Conservation (phyloP, 35 echinoderm and acorn worm genomes). For the Acanthaster planci region DNA sequence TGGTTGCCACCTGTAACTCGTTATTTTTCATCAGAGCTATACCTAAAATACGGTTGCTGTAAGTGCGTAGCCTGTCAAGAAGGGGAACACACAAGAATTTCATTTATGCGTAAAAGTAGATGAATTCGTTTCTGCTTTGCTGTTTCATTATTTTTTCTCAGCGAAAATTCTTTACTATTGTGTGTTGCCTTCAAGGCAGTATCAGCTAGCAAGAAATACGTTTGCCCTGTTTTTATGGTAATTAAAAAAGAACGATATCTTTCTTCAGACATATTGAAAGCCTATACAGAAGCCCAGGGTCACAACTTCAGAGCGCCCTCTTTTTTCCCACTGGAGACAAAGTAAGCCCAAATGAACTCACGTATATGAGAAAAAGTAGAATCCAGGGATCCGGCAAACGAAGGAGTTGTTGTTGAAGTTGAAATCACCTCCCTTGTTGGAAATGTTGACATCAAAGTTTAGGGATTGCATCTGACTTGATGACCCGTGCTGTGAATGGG, state of each 20-base stretch:
- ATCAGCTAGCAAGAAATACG: too few relatives aligned
- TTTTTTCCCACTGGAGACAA: too few relatives aligned
- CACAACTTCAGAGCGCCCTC: too few relatives aligned
- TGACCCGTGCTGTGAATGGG: neutral
- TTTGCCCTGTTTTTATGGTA: too few relatives aligned
- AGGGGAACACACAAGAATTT: neutral
- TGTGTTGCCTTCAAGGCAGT: too few relatives aligned
- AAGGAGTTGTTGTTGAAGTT: conserved; percentile 19
- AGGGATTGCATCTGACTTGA: neutral
- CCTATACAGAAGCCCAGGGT: too few relatives aligned
- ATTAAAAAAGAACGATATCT: too few relatives aligned
- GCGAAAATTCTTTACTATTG: too few relatives aligned
- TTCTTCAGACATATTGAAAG: too few relatives aligned
- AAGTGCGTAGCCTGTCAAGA: conserved; percentile 57
- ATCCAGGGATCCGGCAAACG: conserved; percentile 23
- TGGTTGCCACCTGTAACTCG: conserved; percentile 40
- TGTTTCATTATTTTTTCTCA: too few relatives aligned
- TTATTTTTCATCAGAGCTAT: conserved; percentile 78
- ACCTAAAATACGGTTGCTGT: conserved; percentile 23
- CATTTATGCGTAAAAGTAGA: too few relatives aligned
- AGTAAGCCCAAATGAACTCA: neutral
- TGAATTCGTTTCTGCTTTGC: too few relatives aligned
- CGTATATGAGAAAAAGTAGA: conserved; percentile 37
- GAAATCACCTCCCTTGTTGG: conserved; percentile 35
- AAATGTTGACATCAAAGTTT: neutral